These are phyloP conservation scores for Catocala sponsa DNA, from an alignment of 2,888 invertebrate species.

Conservation along the genomic window DNA sequence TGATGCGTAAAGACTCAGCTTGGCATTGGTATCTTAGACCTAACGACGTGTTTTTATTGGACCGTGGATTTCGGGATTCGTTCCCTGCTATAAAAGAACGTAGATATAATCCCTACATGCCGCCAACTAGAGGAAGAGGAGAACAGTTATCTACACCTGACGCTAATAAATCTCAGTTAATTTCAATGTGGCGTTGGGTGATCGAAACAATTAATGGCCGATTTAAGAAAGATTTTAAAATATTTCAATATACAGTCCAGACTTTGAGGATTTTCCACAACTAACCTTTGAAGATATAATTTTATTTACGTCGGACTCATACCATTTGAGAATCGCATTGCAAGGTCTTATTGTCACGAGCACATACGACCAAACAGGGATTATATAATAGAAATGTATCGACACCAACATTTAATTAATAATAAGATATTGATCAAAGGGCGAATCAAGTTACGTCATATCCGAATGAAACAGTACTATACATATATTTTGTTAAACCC, in stretches of 20 bases:
- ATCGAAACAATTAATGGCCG: slow-evolving; percentile 9
- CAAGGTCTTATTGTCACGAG: no score
- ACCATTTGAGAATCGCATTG: no score
- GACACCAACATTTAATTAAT: no score
- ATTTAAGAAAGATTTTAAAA: slow-evolving; percentile 17
- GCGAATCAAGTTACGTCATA: no score
- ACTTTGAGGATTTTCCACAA: no score
- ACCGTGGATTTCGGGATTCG: slow-evolving; percentile 17
- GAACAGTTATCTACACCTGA: slow-evolving; percentile 3
- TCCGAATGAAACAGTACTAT: no score
- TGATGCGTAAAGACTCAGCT: background rate
- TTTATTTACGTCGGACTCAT: no score
- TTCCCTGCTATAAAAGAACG: slow-evolving; percentile 8
- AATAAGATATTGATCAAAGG: no score
- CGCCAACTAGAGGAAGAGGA: slow-evolving; percentile 11
- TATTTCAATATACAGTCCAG: slow-evolving; percentile 6
- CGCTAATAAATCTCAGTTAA: slow-evolving; percentile 7
- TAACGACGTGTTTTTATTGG: slow-evolving; percentile 17
- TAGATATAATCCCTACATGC: slow-evolving; percentile 10
- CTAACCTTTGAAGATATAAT: no score
- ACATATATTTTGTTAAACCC: no score
- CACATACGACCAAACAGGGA: no score
- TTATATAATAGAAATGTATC: no score
- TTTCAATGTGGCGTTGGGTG: slow-evolving; percentile 8
- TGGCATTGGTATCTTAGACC: slow-evolving; percentile 8